phyloP scores from a whole-genome alignment of 2,113 vertebrate species.

The Entelurus aequoreus region DNA sequence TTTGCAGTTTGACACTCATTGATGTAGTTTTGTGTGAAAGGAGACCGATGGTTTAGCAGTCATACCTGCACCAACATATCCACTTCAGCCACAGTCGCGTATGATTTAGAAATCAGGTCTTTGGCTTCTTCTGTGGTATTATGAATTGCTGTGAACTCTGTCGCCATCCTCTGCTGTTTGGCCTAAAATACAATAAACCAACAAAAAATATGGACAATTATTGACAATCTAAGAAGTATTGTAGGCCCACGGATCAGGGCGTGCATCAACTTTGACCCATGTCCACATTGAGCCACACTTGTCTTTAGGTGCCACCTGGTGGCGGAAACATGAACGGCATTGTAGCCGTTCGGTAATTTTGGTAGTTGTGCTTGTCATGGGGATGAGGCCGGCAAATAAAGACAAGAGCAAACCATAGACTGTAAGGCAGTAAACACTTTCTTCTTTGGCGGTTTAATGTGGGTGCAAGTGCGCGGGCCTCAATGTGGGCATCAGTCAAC shows the following conservation, averaged over 20 bases:
- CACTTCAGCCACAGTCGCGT: slow-evolving; percentile 64
- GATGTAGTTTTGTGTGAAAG: background rate
- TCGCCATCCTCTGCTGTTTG: slow-evolving; percentile 66
- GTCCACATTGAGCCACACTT: no score
- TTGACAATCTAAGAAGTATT: background rate
- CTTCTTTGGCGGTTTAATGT: no score
- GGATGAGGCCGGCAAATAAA: no score
- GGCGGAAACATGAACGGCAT: no score
- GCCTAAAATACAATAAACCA: slow-evolving; percentile 56
- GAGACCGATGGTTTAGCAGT: background rate
- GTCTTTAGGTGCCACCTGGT: no score
- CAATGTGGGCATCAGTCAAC: no score
- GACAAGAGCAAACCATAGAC: no score
- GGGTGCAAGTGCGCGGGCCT: no score
- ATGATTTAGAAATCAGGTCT: slow-evolving; percentile 55
- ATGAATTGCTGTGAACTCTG: slow-evolving; percentile 66
- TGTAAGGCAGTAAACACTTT: no score
- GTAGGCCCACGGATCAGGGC: background rate
- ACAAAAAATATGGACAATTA: background rate
- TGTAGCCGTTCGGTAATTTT: no score
- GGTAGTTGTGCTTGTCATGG: no score
- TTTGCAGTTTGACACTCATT: background rate
- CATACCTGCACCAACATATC: slow-evolving; percentile 78
- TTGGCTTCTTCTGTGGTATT: slow-evolving; percentile 62
- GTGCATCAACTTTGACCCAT: background rate